These are phyloP conservation scores for Perccottus glenii DNA, from an alignment of 2,113 vertebrate genomes.

Conservation along the genomic window DNA sequence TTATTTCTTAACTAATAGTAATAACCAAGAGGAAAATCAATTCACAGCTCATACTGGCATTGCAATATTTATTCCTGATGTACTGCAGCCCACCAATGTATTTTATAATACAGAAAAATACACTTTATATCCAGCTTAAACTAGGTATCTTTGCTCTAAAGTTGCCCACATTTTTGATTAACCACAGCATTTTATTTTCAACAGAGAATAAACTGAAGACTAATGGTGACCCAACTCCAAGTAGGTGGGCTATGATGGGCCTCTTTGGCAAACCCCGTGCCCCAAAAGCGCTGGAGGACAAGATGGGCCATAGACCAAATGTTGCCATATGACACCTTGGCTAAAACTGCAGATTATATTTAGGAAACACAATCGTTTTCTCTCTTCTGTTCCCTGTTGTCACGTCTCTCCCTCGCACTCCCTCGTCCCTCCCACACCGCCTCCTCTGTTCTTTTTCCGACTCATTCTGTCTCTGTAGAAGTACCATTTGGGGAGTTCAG, in stretches of 20 bases:
- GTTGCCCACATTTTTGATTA: too few relatives aligned
- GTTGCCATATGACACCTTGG: slow-evolving; percentile 12
- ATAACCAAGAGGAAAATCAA: too few relatives aligned
- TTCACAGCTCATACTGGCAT: too few relatives aligned
- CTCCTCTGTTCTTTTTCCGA: slow-evolving; percentile 37
- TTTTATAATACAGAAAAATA: too few relatives aligned
- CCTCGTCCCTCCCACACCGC: slow-evolving; percentile 37
- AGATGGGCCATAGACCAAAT: slow-evolving; percentile 9
- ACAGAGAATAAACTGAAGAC: not conserved
- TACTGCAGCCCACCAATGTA: too few relatives aligned
- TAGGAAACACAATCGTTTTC: slow-evolving; percentile 9
- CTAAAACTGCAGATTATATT: not conserved
- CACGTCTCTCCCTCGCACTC: slow-evolving; percentile 26
- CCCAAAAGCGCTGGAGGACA: slow-evolving; percentile 1
- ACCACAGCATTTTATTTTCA: not conserved
- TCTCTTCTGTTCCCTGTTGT: slow-evolving; percentile 28
- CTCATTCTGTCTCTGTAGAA: slow-evolving; percentile 34
- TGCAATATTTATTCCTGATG: too few relatives aligned
- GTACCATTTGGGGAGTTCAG: slow-evolving; percentile 64
- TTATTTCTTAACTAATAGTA: too few relatives aligned
- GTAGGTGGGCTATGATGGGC: slow-evolving; percentile 1
- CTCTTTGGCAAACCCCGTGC: not conserved
- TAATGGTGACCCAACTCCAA: not conserved
- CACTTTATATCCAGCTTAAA: too few relatives aligned
- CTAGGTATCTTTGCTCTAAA: too few relatives aligned